phyloP scores from a whole-genome alignment of 1,140 invertebrate genomes.

The Aphelinus certus region DNA sequence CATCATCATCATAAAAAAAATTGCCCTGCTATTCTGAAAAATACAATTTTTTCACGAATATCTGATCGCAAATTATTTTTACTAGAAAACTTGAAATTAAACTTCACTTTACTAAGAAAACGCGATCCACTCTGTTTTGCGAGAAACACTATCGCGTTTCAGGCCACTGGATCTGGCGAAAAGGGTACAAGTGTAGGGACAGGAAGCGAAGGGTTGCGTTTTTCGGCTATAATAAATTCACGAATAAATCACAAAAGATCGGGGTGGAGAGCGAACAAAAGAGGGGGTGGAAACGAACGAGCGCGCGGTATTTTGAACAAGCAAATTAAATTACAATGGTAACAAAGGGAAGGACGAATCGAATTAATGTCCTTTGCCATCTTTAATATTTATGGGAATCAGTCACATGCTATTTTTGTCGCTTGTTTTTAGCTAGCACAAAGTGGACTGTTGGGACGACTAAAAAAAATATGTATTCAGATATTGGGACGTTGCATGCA shows the following conservation, averaged over 20 bases:
- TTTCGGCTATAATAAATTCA: conserved; percentile 23
- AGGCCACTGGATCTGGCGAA: no score
- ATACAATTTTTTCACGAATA: no score
- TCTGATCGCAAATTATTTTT: no score
- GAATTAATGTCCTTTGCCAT: conserved; percentile 37
- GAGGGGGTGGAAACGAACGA: background rate
- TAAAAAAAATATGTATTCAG: background rate
- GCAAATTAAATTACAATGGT: conserved; percentile 35
- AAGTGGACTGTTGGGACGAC: background rate
- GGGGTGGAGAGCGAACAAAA: conserved; percentile 5
- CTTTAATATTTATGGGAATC: conserved; percentile 34
- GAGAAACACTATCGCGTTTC: no score
- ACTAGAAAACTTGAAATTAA: no score
- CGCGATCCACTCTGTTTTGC: no score
- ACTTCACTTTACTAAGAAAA: no score
- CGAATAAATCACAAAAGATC: conserved; percentile 33
- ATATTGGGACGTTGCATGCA: background rate
- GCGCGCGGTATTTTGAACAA: conserved; percentile 12
- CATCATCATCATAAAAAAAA: no score
- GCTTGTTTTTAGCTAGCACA: background rate
- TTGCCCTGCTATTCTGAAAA: no score
- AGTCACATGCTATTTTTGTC: conserved; percentile 25
- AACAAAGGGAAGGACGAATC: conserved; percentile 26
- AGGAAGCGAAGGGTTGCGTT: conserved; percentile 6
- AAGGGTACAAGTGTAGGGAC: background rate